phyloP scores from a whole-genome alignment of 1,140 invertebrate genomes.

The Platorchestia sp. region DNA sequence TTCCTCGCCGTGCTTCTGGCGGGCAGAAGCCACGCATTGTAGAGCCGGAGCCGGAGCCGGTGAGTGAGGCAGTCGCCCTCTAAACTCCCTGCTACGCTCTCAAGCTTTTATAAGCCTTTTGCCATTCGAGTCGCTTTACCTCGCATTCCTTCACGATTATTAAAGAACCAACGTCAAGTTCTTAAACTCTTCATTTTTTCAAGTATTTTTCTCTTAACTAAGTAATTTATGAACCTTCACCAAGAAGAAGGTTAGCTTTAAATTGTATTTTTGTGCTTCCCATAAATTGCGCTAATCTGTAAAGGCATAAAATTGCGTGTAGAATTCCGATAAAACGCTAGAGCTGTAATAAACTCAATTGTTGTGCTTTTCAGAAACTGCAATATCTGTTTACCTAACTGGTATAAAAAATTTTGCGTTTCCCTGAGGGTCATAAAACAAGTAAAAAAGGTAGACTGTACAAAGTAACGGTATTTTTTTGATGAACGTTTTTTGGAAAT shows the following conservation, averaged over 20 bases:
- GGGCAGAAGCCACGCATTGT: constrained; percentile 51
- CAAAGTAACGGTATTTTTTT: neutral
- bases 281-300: neutral
- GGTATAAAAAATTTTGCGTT: neutral
- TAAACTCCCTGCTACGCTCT: constrained; percentile 41
- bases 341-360: neutral
- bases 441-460: neutral
- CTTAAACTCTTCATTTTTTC: neutral
- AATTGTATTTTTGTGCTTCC: neutral
- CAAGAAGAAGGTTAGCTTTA: neutral
- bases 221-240: neutral
- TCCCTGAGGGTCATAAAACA: neutral
- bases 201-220: neutral
- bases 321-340: neutral
- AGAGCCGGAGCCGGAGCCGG: constrained; percentile 40
- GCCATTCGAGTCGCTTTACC: constrained; percentile 19
- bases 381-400: neutral
- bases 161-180: neutral
- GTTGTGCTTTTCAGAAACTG: neutral
- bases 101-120: neutral
- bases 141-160: constrained; percentile 5
- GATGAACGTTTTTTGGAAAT: neutral
- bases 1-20: constrained; percentile 37
- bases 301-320: neutral
- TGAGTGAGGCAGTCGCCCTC: neutral